Base-by-base conservation (phyloP, 2,797 vertebrate species). In the Microhierax caerulescens region DNA sequence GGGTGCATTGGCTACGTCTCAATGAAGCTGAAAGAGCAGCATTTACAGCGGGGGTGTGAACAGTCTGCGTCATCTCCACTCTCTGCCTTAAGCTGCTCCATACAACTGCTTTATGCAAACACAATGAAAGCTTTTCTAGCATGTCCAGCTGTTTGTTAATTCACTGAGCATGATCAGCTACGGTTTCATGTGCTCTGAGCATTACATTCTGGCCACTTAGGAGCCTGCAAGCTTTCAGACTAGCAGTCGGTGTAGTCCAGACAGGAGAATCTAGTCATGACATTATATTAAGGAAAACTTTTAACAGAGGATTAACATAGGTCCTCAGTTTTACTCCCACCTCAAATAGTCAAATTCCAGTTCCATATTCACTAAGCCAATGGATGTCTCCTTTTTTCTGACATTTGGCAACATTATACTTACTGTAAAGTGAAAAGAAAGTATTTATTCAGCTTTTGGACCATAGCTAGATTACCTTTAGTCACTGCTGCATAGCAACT, bases 11-110 rank as follows among this genome's bases (percentile, higher is more conserved):
- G 10, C 3, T 85, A 7, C 5, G 20, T 45, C 18, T 68, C 23
- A 67, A 3, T 41, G 34, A 63, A 79, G 14, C 23, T 68, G 79
- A 72, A 56, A 0, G 1, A 88, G 27, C 1, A 0, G 0, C 15
- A 39, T 45, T 48, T 72, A 25, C 8, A 54, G 30, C 36, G 0
- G 1, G 25, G 21, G 10, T 18, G 3, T 10, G 36, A 73, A 22
- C 15, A 14, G 10, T 8, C 4, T 24, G 68, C 37, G 30, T 53
- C 34, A 23, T 70, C 24, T 69, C 17, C 5, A 10, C 24, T 43
- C 21, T 70, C 41, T 45, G 0, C 37, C 7, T 75, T 67, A 25
- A 36, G 1, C 18, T 78, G 23, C 7, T 50, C 15, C 24, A 25
- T 25, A 21, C 0, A 2, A 25, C 24, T 48, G 3, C 10, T 32